Evolutionary conservation across 2,113 vertebrate species (phyloP).

Genomic region (Abramis brama): DNA sequence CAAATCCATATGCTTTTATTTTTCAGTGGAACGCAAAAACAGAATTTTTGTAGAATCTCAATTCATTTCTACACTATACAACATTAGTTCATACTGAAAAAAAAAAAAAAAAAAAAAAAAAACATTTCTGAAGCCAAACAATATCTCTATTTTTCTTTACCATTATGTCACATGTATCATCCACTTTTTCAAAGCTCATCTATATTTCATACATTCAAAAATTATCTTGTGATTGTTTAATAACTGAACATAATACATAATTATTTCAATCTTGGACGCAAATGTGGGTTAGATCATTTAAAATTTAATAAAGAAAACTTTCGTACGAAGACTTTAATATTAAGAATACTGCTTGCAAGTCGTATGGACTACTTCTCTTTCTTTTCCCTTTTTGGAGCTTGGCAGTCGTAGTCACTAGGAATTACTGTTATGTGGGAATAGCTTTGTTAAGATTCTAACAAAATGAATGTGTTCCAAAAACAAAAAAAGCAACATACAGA

Average conservation of each 20-base stretch:
- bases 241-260: background rate
- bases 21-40: background rate
- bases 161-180: background rate
- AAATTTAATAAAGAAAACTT: background rate
- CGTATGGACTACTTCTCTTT: background rate
- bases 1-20: background rate
- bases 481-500: background rate
- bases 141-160: background rate
- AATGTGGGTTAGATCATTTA: background rate
- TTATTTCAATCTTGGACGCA: background rate
- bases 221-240: background rate
- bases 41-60: background rate
- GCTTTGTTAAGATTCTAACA: no score
- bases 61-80: background rate
- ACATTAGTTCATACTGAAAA: background rate
- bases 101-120: background rate
- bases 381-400: background rate
- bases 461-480: background rate
- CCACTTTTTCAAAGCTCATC: background rate
- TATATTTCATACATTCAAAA: background rate
- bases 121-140: background rate
- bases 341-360: background rate
- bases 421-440: no score
- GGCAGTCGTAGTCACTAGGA: background rate
- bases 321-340: background rate